Conservation (phyloP, 2,888 invertebrate genomes). For the Leptinotarsa juncta region DNA sequence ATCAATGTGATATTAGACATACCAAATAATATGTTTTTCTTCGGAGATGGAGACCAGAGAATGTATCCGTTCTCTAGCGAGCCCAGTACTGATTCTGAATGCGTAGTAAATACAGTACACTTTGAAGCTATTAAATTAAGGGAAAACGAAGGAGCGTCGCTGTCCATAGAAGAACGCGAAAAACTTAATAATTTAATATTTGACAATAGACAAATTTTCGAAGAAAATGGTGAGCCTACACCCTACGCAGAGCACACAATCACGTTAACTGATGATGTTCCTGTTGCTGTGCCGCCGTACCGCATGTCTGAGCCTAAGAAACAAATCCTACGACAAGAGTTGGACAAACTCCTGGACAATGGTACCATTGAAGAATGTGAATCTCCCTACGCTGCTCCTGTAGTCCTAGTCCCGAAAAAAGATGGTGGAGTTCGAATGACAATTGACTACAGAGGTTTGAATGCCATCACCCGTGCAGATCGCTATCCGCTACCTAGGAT, state of each 20-base stretch:
- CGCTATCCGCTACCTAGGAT: conserved; percentile 47
- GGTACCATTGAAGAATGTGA: conserved; percentile 34
- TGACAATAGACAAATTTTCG: conserved; percentile 25
- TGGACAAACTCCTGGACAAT: conserved; percentile 26
- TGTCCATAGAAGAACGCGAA: background rate
- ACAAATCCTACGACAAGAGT: conserved; percentile 25
- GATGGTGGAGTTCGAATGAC: conserved; percentile 13
- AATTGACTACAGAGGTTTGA: conserved; percentile 20
- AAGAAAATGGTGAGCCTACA: conserved; percentile 23
- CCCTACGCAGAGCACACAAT: conserved; percentile 21
- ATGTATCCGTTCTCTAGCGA: conserved; percentile 2
- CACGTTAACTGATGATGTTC: conserved; percentile 10
- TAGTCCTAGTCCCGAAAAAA: conserved; percentile 21
- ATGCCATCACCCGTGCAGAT: conserved; percentile 29
- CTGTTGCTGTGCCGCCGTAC: conserved; percentile 30
- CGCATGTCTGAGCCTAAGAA: conserved; percentile 29
- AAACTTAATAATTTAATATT: conserved; percentile 6
- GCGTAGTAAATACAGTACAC: conserved; percentile 4
- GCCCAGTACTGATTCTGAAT: background rate
- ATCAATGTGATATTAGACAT: conserved; percentile 22
- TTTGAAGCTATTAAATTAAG: conserved; percentile 12
- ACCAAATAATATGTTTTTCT: conserved; percentile 20
- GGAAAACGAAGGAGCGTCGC: conserved; percentile 21
- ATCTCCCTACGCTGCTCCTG: background rate
- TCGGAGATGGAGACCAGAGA: conserved; percentile 4